Percentiles rank a stretch among this genome's conserved stretches.
Evolutionary conservation across 2,888 invertebrate genomes (phyloP).

Genomic region (Protodeltote pygarga): DNA sequence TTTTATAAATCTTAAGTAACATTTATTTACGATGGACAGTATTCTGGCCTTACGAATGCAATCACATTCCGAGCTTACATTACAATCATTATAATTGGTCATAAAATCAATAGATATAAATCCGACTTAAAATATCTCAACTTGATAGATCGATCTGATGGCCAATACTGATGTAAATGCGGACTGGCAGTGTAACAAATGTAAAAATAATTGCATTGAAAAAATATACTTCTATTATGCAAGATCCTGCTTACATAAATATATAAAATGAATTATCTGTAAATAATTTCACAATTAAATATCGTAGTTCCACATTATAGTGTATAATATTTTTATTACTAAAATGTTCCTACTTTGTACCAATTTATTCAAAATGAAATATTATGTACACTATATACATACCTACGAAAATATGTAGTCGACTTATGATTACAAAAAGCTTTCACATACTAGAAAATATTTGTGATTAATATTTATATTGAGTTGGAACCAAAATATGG

Average conservation of each 20-base stretch:
- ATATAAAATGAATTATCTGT: conserved; percentile 40
- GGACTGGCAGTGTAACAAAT: conserved; percentile 71
- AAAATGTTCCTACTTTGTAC: conserved; percentile 48
- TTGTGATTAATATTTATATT: conserved; percentile 36
- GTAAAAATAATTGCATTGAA: conserved; percentile 64
- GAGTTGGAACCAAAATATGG: conserved; percentile 45
- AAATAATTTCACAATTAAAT: conserved; percentile 46
- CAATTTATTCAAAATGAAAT: conserved; percentile 44
- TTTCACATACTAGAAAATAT: conserved; percentile 42
- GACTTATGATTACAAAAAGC: conserved; percentile 49
- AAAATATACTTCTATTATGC: conserved; percentile 63
- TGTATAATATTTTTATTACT: conserved; percentile 39
- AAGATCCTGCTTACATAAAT: conserved; percentile 73
- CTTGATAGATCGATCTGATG: conserved; percentile 45
- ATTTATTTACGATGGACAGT: conserved; percentile 51
- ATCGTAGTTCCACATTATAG: conserved; percentile 58
- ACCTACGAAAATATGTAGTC: conserved; percentile 54
- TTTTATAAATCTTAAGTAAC: conserved; percentile 51
- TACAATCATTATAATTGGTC: conserved; percentile 35
- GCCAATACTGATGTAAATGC: conserved; percentile 69
- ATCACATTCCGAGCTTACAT: conserved; percentile 36
- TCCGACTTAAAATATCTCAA: conserved; percentile 41
- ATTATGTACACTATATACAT: conserved; percentile 73
- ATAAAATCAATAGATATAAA: conserved; percentile 39
- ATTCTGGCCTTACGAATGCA: conserved; percentile 46